Evolutionary conservation across 2,113 vertebrate genomes (phyloP), one percentile per base, ranked within the genome.

Genomic region (Mirza zaza): DNA sequence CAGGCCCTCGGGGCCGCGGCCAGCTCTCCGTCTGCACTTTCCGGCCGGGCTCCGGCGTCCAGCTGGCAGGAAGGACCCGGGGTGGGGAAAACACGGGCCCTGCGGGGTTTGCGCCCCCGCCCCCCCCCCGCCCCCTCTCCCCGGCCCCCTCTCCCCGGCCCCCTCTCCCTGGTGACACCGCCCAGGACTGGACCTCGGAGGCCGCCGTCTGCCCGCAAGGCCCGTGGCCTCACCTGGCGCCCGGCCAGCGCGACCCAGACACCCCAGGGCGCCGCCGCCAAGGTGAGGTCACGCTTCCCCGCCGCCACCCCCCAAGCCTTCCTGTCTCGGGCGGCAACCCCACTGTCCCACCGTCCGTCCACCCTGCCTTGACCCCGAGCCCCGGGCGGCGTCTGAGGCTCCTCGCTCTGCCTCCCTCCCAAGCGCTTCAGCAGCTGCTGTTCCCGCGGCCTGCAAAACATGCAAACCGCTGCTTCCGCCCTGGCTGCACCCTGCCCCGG

Each of bases 1-100:
- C 95, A 85, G 0, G 9, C 82, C 57, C 55, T 32, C 3, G 2
- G 92, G 80, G 68, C 52, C 15, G 14, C 2, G 0, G 68, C 96
- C 92, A 93, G 29, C 71, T 29, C 29, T 92, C 91, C 83, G 73
- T 93, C 89, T 96, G 97, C 86, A 86, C 25, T 48, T 82, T 79
- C 70, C 0, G 0, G 76, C 67, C 77, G 45, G 52, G 27, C 82
- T 14, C 82, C 25, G 4, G 39, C 55, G 76, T 95, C 92, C 94
- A 86, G 94, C 50, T 55, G n/a, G 48, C 52, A 29, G 7, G 79
- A 50, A 71, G 70, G 57, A 42, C 21, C 34, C 0, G 0, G 80
- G 83, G 36, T 61, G 25, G 50, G 68, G 75, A 67, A 79, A 50
- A 39, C 81, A 8, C 1, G 57, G 57, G 63, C 45, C 63, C 61